Conservation (phyloP, 2,888 invertebrate genomes). For the Eupithecia subfuscata region DNA sequence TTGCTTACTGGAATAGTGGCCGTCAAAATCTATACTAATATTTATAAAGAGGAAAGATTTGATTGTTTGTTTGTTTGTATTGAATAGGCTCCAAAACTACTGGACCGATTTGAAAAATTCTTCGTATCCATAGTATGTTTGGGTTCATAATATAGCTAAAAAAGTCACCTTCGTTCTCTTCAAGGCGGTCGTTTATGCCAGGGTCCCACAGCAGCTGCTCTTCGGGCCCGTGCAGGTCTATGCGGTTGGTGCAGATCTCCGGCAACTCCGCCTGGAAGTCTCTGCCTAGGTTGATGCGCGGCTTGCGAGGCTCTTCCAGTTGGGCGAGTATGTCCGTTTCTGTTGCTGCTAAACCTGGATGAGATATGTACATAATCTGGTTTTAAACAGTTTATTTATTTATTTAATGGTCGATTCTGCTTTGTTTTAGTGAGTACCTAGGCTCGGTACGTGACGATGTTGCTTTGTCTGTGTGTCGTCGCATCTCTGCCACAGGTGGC, state of each 20-base stretch:
- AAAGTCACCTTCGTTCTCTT: slow-evolving; percentile 88
- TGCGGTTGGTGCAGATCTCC: slow-evolving; percentile 75
- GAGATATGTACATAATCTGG: not conserved
- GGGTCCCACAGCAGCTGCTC: slow-evolving; percentile 96
- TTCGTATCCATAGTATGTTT: too few relatives aligned
- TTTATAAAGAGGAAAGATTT: too few relatives aligned
- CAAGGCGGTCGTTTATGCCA: slow-evolving; percentile 87
- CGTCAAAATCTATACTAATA: too few relatives aligned
- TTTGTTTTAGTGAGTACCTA: not conserved
- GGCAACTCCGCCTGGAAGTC: slow-evolving; percentile 94
- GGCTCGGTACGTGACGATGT: not conserved
- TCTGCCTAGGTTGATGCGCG: slow-evolving; percentile 94
- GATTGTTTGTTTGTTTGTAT: too few relatives aligned
- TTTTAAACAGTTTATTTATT: too few relatives aligned
- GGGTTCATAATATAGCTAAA: not conserved
- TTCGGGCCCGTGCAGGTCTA: slow-evolving; percentile 81
- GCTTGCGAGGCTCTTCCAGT: slow-evolving; percentile 78
- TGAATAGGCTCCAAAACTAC: too few relatives aligned
- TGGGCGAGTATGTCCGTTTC: slow-evolving; percentile 68
- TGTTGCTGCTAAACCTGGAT: slow-evolving; percentile 56
- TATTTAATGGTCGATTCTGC: not conserved
- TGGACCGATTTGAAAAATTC: too few relatives aligned
- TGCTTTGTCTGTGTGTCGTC: too few relatives aligned
- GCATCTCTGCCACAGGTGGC: too few relatives aligned
- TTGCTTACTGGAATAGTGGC: not conserved